Conservation (phyloP, 2,797 vertebrate species). For the Meda fulgida region DNA sequence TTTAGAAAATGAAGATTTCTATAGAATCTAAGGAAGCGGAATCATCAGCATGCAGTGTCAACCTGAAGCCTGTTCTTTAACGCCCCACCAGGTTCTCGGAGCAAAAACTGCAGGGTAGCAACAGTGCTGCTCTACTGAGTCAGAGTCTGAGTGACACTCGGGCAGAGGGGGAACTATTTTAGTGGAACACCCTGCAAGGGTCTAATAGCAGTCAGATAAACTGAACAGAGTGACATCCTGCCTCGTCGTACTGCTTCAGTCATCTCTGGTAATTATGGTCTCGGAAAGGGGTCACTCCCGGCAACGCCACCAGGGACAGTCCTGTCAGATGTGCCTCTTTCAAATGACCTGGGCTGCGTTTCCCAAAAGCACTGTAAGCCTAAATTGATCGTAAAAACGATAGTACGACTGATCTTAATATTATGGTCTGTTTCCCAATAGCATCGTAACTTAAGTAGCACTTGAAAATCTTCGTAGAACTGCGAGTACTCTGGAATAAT, state of each 20-base stretch:
- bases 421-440: no score
- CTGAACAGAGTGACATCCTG: slow-evolving; percentile 8
- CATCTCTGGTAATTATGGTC: slow-evolving; percentile 51
- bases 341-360: slow-evolving; percentile 60
- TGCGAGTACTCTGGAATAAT: no score
- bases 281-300: slow-evolving; percentile 38
- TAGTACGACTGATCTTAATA: no score
- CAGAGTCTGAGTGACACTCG: background rate
- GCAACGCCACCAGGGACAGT: slow-evolving; percentile 45
- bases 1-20: background rate
- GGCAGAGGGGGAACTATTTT: slow-evolving; percentile 28
- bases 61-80: slow-evolving; percentile 25
- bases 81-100: background rate
- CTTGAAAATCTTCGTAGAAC: no score
- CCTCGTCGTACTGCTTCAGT: slow-evolving; percentile 9
- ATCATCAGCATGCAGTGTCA: slow-evolving; percentile 26
- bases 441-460: no score
- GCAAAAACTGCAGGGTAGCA: slow-evolving; percentile 37
- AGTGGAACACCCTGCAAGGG: slow-evolving; percentile 37
- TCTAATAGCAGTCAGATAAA: slow-evolving; percentile 37
- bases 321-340: slow-evolving; percentile 54
- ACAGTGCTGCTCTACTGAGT: slow-evolving; percentile 9
- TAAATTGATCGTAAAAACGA: no score
- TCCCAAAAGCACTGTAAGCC: no score
- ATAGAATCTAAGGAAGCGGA: background rate